phyloP scores from a whole-genome alignment of 1,140 invertebrate genomes.

The Asbolus verrucosus region DNA sequence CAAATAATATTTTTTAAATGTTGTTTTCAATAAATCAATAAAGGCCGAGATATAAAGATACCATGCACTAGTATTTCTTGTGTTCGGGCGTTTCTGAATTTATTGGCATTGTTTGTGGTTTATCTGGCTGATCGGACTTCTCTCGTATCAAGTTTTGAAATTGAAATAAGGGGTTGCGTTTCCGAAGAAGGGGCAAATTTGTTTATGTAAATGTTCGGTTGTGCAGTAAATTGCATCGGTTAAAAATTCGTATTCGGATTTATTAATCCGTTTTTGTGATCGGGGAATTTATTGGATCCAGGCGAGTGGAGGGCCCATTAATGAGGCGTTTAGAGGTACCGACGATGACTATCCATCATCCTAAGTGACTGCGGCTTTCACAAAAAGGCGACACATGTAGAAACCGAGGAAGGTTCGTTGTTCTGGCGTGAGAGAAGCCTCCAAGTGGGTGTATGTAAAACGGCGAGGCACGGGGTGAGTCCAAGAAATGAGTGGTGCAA shows the following conservation, averaged over 20 bases:
- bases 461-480: constrained; percentile 19
- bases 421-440: constrained; percentile 50
- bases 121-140: constrained; percentile 48
- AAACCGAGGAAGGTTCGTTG: constrained; percentile 22
- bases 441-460: constrained; percentile 59
- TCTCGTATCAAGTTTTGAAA: constrained; percentile 24
- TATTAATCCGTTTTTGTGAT: too few relatives aligned
- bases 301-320: constrained; percentile 48
- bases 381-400: constrained; percentile 54
- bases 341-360: constrained; percentile 51
- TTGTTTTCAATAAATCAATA: constrained; percentile 47
- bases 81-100: constrained; percentile 49
- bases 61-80: constrained; percentile 52
- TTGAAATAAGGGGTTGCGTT: constrained; percentile 20
- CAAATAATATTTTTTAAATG: constrained; percentile 39
- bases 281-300: too few relatives aligned
- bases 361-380: constrained; percentile 53
- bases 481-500: constrained; percentile 41
- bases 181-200: not conserved
- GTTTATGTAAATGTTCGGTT: not conserved
- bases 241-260: too few relatives aligned
- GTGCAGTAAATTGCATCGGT: not conserved
- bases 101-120: constrained; percentile 47
- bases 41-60: constrained; percentile 48
- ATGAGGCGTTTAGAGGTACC: constrained; percentile 53